Percentiles rank a stretch among this genome's conserved stretches.
phyloP scores from a whole-genome alignment of 1,140 invertebrate species.

The Stratiolaelaps scimitus region DNA sequence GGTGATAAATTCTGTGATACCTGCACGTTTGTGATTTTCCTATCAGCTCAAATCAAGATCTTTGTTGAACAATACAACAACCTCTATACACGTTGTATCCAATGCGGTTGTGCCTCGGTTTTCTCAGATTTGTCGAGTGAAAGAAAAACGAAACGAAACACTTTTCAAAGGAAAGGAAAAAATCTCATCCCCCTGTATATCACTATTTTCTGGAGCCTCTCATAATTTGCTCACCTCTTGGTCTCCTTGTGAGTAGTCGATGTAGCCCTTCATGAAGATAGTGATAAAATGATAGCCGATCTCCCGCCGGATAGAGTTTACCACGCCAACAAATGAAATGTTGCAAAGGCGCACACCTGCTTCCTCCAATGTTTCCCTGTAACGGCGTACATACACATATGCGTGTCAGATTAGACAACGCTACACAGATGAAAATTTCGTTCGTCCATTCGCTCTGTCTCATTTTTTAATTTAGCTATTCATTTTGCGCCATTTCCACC shows the following conservation, averaged over 20 bases:
- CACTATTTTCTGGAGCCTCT: neutral
- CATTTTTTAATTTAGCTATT: no score
- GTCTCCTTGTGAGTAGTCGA: neutral
- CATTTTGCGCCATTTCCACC: no score
- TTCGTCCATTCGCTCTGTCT: no score
- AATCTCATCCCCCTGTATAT: neutral
- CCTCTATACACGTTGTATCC: neutral
- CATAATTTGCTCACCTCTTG: neutral
- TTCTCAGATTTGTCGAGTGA: no score
- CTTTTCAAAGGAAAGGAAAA: neutral
- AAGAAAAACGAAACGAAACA: no score
- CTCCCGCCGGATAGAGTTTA: neutral
- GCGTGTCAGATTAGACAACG: no score
- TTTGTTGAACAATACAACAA: neutral
- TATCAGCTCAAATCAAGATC: neutral
- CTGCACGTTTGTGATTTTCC: no score
- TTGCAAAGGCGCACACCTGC: neutral
- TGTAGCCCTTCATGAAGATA: constrained; percentile 20
- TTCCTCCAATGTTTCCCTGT: neutral
- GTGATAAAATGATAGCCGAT: neutral
- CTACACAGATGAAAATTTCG: no score
- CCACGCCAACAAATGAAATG: neutral
- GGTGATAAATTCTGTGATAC: no score
- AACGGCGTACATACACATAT: no score
- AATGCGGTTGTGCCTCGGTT: no score